Evolutionary conservation across 92 coral and sea anemone species (phyloP).

Genomic region (Porites lobata): DNA sequence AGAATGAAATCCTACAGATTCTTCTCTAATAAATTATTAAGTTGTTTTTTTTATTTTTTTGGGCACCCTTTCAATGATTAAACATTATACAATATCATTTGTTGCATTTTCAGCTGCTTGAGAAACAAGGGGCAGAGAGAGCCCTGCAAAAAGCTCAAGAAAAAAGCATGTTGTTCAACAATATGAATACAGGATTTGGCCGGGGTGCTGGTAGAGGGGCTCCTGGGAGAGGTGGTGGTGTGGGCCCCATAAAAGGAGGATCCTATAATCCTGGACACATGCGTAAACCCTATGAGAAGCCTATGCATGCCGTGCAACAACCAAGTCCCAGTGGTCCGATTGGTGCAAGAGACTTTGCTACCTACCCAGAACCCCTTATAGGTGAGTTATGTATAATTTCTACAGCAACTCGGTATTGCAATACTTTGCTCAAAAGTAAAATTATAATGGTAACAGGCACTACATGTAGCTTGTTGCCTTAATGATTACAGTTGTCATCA

Average conservation of each 20-base stretch:
- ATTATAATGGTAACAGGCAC: too few relatives aligned
- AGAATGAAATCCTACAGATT: too few relatives aligned
- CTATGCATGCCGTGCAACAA: constrained; percentile 72
- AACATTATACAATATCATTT: not conserved
- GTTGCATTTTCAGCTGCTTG: constrained; percentile 66
- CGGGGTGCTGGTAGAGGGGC: constrained; percentile 54
- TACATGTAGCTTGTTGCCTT: too few relatives aligned
- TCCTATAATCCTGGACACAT: constrained; percentile 57
- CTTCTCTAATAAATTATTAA: too few relatives aligned
- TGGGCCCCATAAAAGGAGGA: constrained; percentile 69
- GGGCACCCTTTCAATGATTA: not conserved
- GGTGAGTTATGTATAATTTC: constrained; percentile 56
- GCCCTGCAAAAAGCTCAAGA: constrained; percentile 70
- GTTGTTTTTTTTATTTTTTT: not conserved
- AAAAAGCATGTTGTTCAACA: constrained; percentile 34
- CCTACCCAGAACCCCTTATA: constrained; percentile 94
- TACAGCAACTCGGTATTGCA: not conserved
- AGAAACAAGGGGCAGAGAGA: constrained; percentile 88
- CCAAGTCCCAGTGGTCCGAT: constrained; percentile 75
- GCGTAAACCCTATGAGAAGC: constrained; percentile 94
- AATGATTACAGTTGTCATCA: too few relatives aligned
- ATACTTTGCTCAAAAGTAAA: too few relatives aligned
- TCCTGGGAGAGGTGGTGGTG: constrained; percentile 48
- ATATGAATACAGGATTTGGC: constrained; percentile 5
- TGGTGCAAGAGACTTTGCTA: constrained; percentile 92